These are phyloP conservation scores for Conus ventricosus DNA, from an alignment of 1,140 invertebrate genomes.

Conservation along the genomic window DNA sequence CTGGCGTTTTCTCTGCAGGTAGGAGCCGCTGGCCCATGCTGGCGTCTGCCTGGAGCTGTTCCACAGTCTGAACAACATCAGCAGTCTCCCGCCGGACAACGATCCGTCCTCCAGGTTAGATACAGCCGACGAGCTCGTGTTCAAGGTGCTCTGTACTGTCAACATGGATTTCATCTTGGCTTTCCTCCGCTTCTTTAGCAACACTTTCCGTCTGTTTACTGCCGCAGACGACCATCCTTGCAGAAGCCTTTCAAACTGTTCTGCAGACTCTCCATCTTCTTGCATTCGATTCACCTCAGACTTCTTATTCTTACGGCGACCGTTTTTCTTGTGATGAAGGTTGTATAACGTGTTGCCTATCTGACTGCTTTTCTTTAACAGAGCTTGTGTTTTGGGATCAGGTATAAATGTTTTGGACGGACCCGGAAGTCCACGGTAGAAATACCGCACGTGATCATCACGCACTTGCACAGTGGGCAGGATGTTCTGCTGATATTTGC, in stretches of 20 bases:
- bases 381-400: not conserved
- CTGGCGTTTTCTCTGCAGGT: not conserved
- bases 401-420: not conserved
- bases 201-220: not conserved
- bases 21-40: not conserved
- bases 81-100: not conserved
- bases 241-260: not conserved
- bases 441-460: not conserved
- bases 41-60: not conserved
- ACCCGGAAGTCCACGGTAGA: not conserved
- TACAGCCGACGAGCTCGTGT: not conserved
- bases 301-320: not conserved
- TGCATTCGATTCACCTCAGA: not conserved
- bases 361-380: not conserved
- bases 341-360: not conserved
- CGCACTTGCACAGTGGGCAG: not conserved
- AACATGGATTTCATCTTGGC: not conserved
- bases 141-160: not conserved
- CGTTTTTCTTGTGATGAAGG: not conserved
- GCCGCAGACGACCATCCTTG: not conserved
- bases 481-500: not conserved
- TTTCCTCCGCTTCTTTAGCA: not conserved
- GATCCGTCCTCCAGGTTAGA: not conserved
- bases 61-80: conserved; percentile 1
- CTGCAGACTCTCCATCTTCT: not conserved